Conservation (phyloP, 2,113 vertebrate species). For the Malurus melanocephalus region DNA sequence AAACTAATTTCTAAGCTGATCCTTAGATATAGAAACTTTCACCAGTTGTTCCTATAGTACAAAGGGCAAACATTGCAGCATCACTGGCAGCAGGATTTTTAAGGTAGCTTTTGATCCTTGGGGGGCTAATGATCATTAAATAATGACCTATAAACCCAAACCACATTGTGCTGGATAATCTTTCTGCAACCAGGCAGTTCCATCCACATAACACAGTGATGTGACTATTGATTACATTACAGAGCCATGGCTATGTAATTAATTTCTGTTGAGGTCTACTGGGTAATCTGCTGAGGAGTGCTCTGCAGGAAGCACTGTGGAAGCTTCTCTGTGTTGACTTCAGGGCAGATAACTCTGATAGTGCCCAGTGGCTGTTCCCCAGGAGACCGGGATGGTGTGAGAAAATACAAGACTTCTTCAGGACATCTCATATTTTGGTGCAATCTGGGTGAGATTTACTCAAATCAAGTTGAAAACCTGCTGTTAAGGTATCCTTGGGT, state of each 20-base stretch:
- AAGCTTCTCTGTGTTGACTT: neutral
- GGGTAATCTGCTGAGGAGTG: slow-evolving; percentile 25
- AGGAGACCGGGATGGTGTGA: neutral
- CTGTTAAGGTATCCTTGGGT: neutral
- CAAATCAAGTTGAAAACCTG: neutral
- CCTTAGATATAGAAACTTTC: slow-evolving; percentile 12
- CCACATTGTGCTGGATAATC: neutral
- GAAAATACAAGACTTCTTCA: neutral
- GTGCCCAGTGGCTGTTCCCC: neutral
- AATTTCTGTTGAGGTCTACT: slow-evolving; percentile 33
- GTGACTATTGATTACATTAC: slow-evolving; percentile 50
- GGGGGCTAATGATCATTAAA: slow-evolving; percentile 7
- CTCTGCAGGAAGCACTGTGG: neutral
- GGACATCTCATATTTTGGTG: neutral
- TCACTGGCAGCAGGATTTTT: neutral
- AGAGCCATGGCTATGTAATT: slow-evolving; percentile 27
- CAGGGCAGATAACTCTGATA: neutral
- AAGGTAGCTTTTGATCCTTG: slow-evolving; percentile 1
- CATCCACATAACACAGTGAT: neutral
- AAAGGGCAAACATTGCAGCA: neutral
- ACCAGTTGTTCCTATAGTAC: neutral
- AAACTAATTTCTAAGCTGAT: slow-evolving; percentile 15
- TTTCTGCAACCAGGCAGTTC: slow-evolving; percentile 13
- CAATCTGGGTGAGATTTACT: neutral
- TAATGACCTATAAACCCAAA: slow-evolving; percentile 15